Evolutionary conservation across 1,140 invertebrate species (phyloP).

Genomic region (Hermetia illucens): DNA sequence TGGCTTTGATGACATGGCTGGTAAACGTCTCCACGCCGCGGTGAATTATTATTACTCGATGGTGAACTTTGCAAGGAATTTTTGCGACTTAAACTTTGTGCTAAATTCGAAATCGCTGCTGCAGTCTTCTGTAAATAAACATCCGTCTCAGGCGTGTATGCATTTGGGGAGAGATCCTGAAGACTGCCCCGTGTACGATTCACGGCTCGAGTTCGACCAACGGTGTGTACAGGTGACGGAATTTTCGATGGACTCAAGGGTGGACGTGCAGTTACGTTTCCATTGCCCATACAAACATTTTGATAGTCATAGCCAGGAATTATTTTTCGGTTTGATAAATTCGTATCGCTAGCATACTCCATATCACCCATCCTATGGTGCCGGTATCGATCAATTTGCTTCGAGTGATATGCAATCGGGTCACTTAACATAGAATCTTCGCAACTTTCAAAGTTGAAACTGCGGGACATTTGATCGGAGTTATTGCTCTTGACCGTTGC

Average conservation of each 20-base stretch:
- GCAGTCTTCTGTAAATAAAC: conserved; percentile 50
- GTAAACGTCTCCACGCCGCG: conserved; percentile 10
- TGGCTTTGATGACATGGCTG: conserved; percentile 6
- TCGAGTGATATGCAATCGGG: background rate
- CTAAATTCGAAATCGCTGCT: conserved; percentile 47
- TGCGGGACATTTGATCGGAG: conserved; percentile 23
- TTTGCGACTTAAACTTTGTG: conserved; percentile 30
- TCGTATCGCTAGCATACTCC: background rate
- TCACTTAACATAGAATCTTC: conserved; percentile 10
- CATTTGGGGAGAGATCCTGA: conserved; percentile 8
- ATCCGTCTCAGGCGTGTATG: conserved; percentile 39
- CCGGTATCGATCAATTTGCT: background rate
- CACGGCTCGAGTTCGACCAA: conserved; percentile 34
- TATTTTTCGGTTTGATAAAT: background rate
- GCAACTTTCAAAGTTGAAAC: conserved; percentile 19
- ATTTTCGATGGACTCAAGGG: conserved; percentile 46
- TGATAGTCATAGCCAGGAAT: too few species aligned
- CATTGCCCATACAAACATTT: background rate
- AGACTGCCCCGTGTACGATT: conserved; percentile 28
- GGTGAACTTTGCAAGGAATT: conserved; percentile 20
- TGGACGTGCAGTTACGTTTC: too few species aligned
- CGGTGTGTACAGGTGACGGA: conserved; percentile 40
- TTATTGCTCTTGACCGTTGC: conserved; percentile 14
- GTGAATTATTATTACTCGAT: conserved; percentile 9
- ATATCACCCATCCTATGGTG: background rate